phyloP scores from a whole-genome alignment of 2,113 vertebrate genomes.

The Pseudorectes ferrugineus region DNA sequence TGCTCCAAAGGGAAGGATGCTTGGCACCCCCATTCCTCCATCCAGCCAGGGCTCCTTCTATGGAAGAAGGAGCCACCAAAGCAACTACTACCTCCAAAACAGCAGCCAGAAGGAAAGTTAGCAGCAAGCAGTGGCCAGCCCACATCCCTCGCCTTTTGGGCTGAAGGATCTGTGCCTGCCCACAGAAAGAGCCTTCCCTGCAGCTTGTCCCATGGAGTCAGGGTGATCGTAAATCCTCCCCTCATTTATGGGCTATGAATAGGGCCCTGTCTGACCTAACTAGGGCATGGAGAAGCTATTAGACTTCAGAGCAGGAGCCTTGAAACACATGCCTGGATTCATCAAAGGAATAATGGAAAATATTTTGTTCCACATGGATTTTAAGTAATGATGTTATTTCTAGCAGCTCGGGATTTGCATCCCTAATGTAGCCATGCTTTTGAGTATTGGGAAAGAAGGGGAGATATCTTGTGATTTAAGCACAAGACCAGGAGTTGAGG shows the following conservation, averaged over 20 bases:
- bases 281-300: constrained; percentile 57
- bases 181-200: constrained; percentile 34
- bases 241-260: constrained; percentile 49
- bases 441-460: neutral
- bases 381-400: constrained; percentile 27
- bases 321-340: constrained; percentile 44
- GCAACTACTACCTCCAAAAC: neutral
- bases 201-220: constrained; percentile 32
- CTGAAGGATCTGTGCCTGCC: neutral
- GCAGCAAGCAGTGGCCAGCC: neutral
- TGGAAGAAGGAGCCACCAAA: neutral
- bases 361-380: constrained; percentile 20
- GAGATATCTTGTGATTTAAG: neutral
- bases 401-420: constrained; percentile 21
- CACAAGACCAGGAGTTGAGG: neutral
- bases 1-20: neutral
- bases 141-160: constrained; percentile 1
- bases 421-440: neutral
- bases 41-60: neutral
- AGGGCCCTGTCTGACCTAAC: constrained; percentile 60
- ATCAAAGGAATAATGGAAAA: constrained; percentile 61
- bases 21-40: rapidly evolving
- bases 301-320: constrained; percentile 48
- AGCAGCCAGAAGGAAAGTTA: constrained; percentile 21
- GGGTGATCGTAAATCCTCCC: constrained; percentile 35